Percentiles rank a stretch among this genome's conserved stretches.
These are phyloP conservation scores for Habrosyne pyritoides DNA, from an alignment of 2,888 invertebrate genomes.

Conservation along the genomic window DNA sequence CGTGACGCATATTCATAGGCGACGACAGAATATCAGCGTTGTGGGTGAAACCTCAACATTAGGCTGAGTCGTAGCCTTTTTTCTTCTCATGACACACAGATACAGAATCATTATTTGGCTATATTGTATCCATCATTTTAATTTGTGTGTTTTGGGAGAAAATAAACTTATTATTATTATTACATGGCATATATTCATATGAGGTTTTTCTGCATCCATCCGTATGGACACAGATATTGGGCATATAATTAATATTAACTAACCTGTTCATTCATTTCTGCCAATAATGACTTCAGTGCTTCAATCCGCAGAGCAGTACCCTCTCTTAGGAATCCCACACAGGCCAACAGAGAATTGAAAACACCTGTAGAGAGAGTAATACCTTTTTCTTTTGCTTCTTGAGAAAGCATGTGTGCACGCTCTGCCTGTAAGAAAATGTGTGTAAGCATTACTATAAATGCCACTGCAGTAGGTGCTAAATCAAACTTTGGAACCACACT, in stretches of 20 bases:
- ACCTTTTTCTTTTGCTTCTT: constrained; percentile 86
- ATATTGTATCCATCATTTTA: too few relatives aligned
- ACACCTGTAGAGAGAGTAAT: constrained; percentile 85
- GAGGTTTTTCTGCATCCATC: too few relatives aligned
- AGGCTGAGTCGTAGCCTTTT: too few relatives aligned
- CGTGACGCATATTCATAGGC: too few relatives aligned
- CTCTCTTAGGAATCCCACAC: constrained; percentile 86
- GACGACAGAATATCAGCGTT: too few relatives aligned
- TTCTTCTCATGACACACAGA: too few relatives aligned
- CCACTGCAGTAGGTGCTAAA: background rate
- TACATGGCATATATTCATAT: too few relatives aligned
- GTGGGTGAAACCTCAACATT: too few relatives aligned
- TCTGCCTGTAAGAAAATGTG: constrained; percentile 76
- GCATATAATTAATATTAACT: background rate
- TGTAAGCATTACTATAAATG: background rate
- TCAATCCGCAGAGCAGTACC: constrained; percentile 85
- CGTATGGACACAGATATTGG: background rate
- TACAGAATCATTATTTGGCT: too few relatives aligned
- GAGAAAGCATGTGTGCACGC: constrained; percentile 85
- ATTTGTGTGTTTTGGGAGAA: too few relatives aligned
- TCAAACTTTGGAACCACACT: constrained; percentile 47
- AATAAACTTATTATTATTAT: too few relatives aligned
- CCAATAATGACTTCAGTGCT: constrained; percentile 84
- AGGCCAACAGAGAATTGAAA: constrained; percentile 87
- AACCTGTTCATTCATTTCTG: constrained; percentile 85